Evolutionary conservation across 2,113 vertebrate genomes (phyloP), one percentile per base, ranked within the genome.

Genomic region (Myxocyprinus asiaticus): DNA sequence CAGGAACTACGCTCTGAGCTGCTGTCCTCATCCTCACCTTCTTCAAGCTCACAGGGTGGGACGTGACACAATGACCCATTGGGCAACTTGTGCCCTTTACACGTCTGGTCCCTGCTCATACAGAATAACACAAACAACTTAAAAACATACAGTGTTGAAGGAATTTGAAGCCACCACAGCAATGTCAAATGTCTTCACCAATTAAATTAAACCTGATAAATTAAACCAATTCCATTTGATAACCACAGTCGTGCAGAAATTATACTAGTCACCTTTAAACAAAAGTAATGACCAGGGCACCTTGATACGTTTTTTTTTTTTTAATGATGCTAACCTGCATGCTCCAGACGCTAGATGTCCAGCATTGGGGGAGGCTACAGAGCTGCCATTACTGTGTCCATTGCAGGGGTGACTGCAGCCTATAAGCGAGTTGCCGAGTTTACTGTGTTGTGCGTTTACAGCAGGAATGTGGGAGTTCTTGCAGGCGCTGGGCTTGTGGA

Each of bases 1-100:
- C 98, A 99, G 82, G 98, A 99, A 91, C 98, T 99, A 78, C 95
- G 96, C 87, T 99, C 98, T 0, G 98, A 99, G 93, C 98, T 97
- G 89, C 96, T 98, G 91, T 99, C 98, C 89, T 99, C 97, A 4
- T 99, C 98, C 85, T 99, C 98, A 0, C 94, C 96, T 80, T 99
- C 98, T 0, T 99, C 98, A 22, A 95, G 92, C 85, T 99, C 97
- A 0, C 96, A 96, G 0, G 94, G 91, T 0, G 94, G 91, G 0
- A 94, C 93, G 78, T 96, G 95, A 84, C 96, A 99, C 82, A 93
- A 89, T 22, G 94, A 94, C 86, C 96, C 96, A 1, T 97, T 98
- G 0, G 95, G 90, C 89, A 96, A 94, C 89, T 96, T 98, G 93
- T 98, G 97, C 69, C 96, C 96, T 89, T 98, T 99, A 92, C 97